Evolutionary conservation across 2,113 vertebrate species (phyloP), one percentile per base, ranked within the genome.

Genomic region (Antechinus stuartii): DNA sequence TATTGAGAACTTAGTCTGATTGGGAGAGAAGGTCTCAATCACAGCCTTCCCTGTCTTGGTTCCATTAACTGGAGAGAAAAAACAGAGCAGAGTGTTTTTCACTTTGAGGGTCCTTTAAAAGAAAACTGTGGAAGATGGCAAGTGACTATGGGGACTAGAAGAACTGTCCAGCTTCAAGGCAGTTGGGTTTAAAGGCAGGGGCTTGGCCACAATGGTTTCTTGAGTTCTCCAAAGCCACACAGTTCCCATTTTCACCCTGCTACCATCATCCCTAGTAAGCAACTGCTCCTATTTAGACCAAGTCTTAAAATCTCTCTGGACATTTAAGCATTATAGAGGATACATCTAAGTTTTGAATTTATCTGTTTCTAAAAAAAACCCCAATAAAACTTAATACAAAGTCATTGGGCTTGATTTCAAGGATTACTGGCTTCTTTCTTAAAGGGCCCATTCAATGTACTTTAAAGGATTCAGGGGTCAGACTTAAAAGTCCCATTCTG

Each of bases 21-120:
- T 99, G 55, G 99, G 98, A 90, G 97, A 98, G 94, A 99, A 99
- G 93, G 97, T 98, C 98, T 99, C 98, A 54, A 99, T 46, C 94
- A 99, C 94, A n/a, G 92, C 92, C 92, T 95, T 98, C 76, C 99
- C 99, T 30, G 94, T 47, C 95, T 98, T 98, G 93, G 99, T 98
- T n/a, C 99, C 99, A 0, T 99, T 99, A 95, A 99, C 99, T 99
- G 98, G 92, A 95, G 94, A 96, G 93, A 97, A 97, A 98, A 2
- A 96, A 94, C 90, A 68, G 54, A 57, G 54, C 89, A 68, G 24
- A 8, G 52, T 55, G 35, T 92, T 95, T 93, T n/a, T 0, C 6
- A 52, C 47, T 56, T 90, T 92, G 91, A 91, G 27, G 26, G 24
- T 52, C 35, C 47, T 30, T 91, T 52, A 76, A 54, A 84, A 49